phyloP scores from a whole-genome alignment of 2,888 invertebrate species.

The Eristalis tenax region DNA sequence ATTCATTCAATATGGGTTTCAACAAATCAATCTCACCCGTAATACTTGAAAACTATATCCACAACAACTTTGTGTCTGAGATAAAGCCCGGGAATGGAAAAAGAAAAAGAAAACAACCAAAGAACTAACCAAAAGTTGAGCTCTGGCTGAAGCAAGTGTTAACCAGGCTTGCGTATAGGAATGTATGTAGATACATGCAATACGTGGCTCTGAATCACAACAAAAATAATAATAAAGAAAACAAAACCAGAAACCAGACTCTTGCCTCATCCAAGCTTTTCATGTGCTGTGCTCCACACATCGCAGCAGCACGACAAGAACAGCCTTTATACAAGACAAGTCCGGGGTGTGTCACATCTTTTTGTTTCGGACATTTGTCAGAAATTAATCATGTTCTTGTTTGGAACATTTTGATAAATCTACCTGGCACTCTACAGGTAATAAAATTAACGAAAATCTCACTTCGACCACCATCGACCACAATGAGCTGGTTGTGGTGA shows the following conservation, averaged over 20 bases:
- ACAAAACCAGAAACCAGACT: constrained; percentile 17
- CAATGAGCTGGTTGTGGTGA: constrained; percentile 1
- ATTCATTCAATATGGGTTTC: constrained; percentile 14
- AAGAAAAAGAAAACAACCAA: constrained; percentile 13
- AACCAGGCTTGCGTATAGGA: constrained; percentile 2
- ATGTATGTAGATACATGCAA: neutral
- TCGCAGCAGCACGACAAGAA: constrained; percentile 32
- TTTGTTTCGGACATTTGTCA: constrained; percentile 80
- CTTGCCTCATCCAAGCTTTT: constrained; percentile 2
- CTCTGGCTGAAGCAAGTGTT: constrained; percentile 49
- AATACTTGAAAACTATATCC: neutral
- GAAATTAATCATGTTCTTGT: constrained; percentile 81
- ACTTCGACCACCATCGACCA: constrained; percentile 68
- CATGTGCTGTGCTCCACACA: constrained; percentile 38
- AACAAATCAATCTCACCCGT: constrained; percentile 41
- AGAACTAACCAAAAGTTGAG: constrained; percentile 20
- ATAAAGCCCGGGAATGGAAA: neutral
- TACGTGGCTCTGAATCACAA: neutral
- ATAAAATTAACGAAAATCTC: constrained; percentile 72
- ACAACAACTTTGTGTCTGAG: constrained; percentile 29
- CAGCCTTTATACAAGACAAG: constrained; percentile 54
- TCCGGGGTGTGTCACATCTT: constrained; percentile 79
- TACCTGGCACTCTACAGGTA: constrained; percentile 72
- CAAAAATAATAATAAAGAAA: neutral
- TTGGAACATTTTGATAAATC: constrained; percentile 72